Percentiles rank a stretch among this genome's conserved stretches.
phyloP scores from a whole-genome alignment of 2,888 invertebrate genomes.

The Unio pictorum region DNA sequence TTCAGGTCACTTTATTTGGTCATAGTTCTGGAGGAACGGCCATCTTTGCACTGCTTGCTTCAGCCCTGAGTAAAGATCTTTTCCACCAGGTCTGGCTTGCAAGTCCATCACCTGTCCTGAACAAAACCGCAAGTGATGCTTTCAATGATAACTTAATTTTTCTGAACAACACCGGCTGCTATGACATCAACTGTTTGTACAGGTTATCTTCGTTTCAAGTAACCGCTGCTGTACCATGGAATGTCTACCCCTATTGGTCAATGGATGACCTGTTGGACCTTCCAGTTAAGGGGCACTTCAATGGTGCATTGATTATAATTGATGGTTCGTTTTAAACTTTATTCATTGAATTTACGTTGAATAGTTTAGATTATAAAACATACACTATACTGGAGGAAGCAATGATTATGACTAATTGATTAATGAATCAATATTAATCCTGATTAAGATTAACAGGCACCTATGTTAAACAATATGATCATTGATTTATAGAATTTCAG shows the following conservation, averaged over 20 bases:
- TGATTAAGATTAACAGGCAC: too few relatives aligned
- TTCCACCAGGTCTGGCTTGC: slow-evolving; percentile 76
- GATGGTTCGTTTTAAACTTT: slow-evolving; percentile 33
- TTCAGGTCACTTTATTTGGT: slow-evolving; percentile 85
- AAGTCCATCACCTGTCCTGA: slow-evolving; percentile 55
- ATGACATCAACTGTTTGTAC: slow-evolving; percentile 37
- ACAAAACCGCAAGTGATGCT: slow-evolving; percentile 51
- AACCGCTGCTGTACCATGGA: slow-evolving; percentile 42
- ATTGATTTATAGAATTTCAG: too few relatives aligned
- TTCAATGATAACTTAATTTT: slow-evolving; percentile 48
- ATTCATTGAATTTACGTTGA: too few relatives aligned
- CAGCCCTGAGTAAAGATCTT: slow-evolving; percentile 76
- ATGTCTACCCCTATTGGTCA: slow-evolving; percentile 53
- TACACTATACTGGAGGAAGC: too few relatives aligned
- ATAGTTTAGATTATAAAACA: too few relatives aligned
- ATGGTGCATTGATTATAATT: slow-evolving; percentile 45
- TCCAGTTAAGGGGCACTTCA: slow-evolving; percentile 37
- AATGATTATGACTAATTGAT: too few relatives aligned
- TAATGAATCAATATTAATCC: too few relatives aligned
- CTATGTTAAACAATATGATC: too few relatives aligned
- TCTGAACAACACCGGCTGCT: slow-evolving; percentile 39
- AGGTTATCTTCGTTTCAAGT: slow-evolving; percentile 37
- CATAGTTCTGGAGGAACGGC: slow-evolving; percentile 89
- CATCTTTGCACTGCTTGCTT: slow-evolving; percentile 81
- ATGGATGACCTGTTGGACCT: slow-evolving; percentile 51